A percentile compares a stretch with the other conserved stretches of the same genome.
Conservation (phyloP, 2,888 invertebrate species). For the Nudaria mundana region DNA sequence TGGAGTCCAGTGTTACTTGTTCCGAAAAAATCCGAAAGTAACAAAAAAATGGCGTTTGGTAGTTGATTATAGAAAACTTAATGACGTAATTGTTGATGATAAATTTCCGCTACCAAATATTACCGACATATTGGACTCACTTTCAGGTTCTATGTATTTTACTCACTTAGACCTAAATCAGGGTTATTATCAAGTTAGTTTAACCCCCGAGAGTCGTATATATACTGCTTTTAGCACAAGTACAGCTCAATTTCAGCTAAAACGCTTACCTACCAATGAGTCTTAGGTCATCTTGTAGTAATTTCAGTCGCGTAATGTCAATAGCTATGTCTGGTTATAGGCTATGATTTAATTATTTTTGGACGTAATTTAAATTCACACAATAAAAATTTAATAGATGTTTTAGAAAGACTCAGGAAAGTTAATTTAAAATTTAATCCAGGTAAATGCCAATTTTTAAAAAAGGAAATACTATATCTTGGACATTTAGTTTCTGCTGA, state of each 20-base stretch:
- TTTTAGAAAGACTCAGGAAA: not conserved
- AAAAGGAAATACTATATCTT: conserved; percentile 4
- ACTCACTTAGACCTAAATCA: not conserved
- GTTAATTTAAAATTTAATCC: conserved; percentile 4
- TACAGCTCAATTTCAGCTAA: not conserved
- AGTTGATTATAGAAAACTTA: not conserved
- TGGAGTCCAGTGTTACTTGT: no score
- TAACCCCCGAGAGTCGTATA: not conserved
- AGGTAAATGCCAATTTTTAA: conserved; percentile 7
- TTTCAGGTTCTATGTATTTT: not conserved
- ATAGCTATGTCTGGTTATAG: conserved; percentile 1
- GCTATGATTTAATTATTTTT: not conserved
- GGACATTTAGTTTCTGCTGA: conserved; percentile 4
- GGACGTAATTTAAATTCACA: not conserved
- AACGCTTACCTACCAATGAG: not conserved
- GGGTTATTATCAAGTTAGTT: not conserved
- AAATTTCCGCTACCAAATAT: conserved; percentile 3
- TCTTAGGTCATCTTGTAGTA: not conserved
- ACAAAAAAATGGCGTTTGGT: conserved; percentile 1
- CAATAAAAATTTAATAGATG: not conserved
- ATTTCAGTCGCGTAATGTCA: not conserved
- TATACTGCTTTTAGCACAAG: not conserved
- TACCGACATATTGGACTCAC: conserved; percentile 1
- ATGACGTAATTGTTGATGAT: not conserved
- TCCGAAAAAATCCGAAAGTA: no score